Percentiles rank a stretch among this genome's conserved stretches.
Conservation (phyloP, 2,113 vertebrate genomes). For the Diphyllodes magnificus region DNA sequence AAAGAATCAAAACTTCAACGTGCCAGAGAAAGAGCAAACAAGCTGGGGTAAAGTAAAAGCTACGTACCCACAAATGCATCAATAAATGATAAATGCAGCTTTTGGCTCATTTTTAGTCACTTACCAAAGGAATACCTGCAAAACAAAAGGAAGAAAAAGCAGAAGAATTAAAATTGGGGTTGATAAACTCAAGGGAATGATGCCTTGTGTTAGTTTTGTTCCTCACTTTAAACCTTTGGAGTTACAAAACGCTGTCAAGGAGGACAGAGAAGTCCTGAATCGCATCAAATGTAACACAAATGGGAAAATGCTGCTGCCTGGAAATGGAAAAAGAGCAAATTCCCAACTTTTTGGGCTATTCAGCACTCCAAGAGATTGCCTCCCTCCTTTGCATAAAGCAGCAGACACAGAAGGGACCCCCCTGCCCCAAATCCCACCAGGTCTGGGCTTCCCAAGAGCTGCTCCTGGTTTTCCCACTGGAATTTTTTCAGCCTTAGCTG, state of each 20-base stretch:
- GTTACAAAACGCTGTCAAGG: neutral
- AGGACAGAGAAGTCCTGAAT: rapidly evolving
- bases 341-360: neutral
- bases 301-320: neutral
- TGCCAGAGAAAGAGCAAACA: neutral
- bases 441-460: neutral
- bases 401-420: neutral
- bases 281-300: rapidly evolving
- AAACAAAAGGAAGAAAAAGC: slow-evolving; percentile 59
- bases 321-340: neutral
- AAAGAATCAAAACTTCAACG: neutral
- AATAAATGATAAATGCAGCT: neutral
- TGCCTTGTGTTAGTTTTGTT: rapidly evolving
- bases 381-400: neutral
- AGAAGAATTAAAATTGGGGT: neutral
- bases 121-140: slow-evolving; percentile 85
- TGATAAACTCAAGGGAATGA: neutral
- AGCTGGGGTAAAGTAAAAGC: neutral
- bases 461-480: neutral
- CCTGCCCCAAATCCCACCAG: neutral
- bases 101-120: slow-evolving; percentile 58
- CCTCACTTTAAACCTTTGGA: neutral
- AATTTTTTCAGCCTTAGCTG: neutral
- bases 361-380: neutral
- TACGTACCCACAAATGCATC: slow-evolving; percentile 61